phyloP scores from a whole-genome alignment of 2,888 invertebrate genomes.

The Hydrotaea cyrtoneurina region DNA sequence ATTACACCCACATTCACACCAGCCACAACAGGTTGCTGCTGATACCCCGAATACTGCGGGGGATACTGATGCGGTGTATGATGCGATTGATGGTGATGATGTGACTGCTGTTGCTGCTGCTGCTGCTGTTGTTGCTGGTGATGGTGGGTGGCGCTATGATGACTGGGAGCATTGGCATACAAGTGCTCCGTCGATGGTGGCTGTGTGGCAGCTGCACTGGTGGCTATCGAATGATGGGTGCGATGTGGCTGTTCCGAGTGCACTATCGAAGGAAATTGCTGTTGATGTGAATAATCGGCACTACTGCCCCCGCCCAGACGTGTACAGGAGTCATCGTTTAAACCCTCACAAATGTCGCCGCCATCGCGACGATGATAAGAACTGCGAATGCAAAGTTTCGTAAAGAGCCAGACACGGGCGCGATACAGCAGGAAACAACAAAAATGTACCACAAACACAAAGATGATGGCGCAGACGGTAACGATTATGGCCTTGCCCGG shows the following conservation, averaged over 20 bases:
- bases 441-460: slow-evolving; percentile 84
- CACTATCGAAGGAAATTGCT: slow-evolving; percentile 76
- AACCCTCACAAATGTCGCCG: slow-evolving; percentile 79
- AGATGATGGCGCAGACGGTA: slow-evolving; percentile 83
- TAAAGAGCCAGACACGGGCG: slow-evolving; percentile 81
- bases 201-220: slow-evolving; percentile 61
- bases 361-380: slow-evolving; percentile 76
- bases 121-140: slow-evolving; percentile 69
- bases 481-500: slow-evolving; percentile 84
- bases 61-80: slow-evolving; percentile 74
- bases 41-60: slow-evolving; percentile 78
- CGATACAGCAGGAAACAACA: slow-evolving; percentile 83
- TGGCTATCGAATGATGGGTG: slow-evolving; percentile 64
- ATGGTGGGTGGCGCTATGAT: slow-evolving; percentile 68
- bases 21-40: slow-evolving; percentile 77
- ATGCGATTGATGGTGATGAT: slow-evolving; percentile 46
- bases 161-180: slow-evolving; percentile 68
- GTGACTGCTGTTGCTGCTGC: slow-evolving; percentile 49
- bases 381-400: slow-evolving; percentile 80
- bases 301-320: slow-evolving; percentile 77
- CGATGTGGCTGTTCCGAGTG: slow-evolving; percentile 76
- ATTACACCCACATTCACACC: slow-evolving; percentile 79
- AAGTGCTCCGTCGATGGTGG: slow-evolving; percentile 63
- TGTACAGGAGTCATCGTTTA: slow-evolving; percentile 78
- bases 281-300: slow-evolving; percentile 78